A percentile compares a stretch with the other conserved stretches of the same genome.
Conservation (phyloP, 2,888 invertebrate species). For the Crossocerus cetratus region DNA sequence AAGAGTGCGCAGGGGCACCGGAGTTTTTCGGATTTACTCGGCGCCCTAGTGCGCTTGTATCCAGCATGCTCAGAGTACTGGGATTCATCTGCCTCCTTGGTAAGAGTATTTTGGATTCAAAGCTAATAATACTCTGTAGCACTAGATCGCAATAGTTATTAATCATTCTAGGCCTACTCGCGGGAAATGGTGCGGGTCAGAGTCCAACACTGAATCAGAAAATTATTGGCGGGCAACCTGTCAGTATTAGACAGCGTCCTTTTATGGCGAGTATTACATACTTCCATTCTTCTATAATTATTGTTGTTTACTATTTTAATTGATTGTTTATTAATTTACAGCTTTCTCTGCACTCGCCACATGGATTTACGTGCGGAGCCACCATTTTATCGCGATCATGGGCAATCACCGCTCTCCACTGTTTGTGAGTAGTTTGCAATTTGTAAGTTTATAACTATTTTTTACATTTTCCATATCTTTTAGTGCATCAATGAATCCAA, state of each 20-base stretch:
- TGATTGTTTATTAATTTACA: conserved; percentile 25
- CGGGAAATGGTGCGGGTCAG: not conserved
- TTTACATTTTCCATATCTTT: not conserved
- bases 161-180: too few relatives aligned
- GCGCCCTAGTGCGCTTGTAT: too few relatives aligned
- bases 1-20: too few relatives aligned
- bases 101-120: too few relatives aligned
- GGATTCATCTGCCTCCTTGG: too few relatives aligned
- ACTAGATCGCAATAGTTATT: too few relatives aligned
- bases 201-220: conserved; percentile 9
- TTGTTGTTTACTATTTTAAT: not conserved
- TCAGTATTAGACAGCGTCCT: conserved; percentile 45
- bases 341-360: conserved; percentile 49
- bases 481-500: not conserved
- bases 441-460: not conserved
- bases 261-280: conserved; percentile 42
- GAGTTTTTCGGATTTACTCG: too few relatives aligned
- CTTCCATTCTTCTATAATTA: not conserved
- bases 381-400: conserved; percentile 54
- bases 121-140: too few relatives aligned
- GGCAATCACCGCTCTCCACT: conserved; percentile 62
- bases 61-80: too few relatives aligned
- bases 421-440: conserved; percentile 51
- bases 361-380: conserved; percentile 54
- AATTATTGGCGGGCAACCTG: conserved; percentile 50